Evolutionary conservation across 1,140 invertebrate species (phyloP), one percentile per base, ranked within the genome.

Genomic region (Oryzaephilus surinamensis): DNA sequence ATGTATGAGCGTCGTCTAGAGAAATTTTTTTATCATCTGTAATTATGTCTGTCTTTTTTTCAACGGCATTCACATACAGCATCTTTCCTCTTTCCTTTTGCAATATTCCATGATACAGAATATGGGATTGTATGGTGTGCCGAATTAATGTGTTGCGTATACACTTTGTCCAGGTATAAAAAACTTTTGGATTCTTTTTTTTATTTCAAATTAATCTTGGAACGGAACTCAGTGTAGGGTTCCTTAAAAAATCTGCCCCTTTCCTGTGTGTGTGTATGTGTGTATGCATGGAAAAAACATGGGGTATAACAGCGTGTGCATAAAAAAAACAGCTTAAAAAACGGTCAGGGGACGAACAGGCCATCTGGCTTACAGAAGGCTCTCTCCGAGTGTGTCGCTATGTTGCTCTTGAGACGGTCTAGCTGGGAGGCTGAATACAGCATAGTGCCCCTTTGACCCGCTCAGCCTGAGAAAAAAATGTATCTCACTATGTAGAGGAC

Each of bases 241-340:
- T 57, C 50, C 52, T 53, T 50, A 53, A 55, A 55, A 58, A 55
- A 58, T 58, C 55, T 58, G 55, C 55, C 55, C 55, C 55, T 55
- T 58, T 58, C 52, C 53, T 52, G 50, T 52, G 32, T 43, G 36
- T 39, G 38, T 34, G 35, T 15, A 18, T 28, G 20, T 12, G 15
- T 26, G 16, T 29, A 44, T 27, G 38, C 39, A 39, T 38, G 42
- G 45, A 50, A 52, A 55, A 51, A 50, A 46, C 42, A 32, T 41
- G 45, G 51, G 51, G 51, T 51, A 47, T 40, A 44, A 51, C 49
- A 42, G 43, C 42, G 43, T n/a, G n/a, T 48, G 52, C 53, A 55
- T 55, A 58, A 55, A 58, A 57, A 57, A 55, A 33, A 38, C 38
- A 40, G 55, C 53, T 57, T 57, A 57, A 56, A 54, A 59, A 59